A percentile compares a stretch with the other conserved stretches of the same genome.
Evolutionary conservation across 2,113 vertebrate species (phyloP).

Genomic region (Cavia aperea): DNA sequence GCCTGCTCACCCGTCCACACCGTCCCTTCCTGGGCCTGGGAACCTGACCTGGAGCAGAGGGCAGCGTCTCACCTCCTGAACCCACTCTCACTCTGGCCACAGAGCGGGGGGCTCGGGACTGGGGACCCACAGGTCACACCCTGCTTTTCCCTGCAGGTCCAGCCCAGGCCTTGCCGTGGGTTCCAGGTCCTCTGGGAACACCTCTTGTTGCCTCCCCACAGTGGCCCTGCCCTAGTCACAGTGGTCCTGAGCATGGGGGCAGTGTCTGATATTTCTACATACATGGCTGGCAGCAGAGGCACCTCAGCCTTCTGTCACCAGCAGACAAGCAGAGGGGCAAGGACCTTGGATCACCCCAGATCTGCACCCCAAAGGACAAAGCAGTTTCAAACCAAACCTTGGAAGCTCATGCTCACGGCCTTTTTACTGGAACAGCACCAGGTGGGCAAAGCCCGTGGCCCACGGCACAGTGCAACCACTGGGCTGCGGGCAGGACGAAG

Average conservation of each 20-base stretch:
- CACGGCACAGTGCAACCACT: background rate
- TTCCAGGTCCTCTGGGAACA: rapidly evolving
- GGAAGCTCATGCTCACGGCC: rapidly evolving
- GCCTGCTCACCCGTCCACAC: background rate
- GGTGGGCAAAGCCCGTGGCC: background rate
- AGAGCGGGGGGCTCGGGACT: rapidly evolving
- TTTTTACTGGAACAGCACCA: rapidly evolving
- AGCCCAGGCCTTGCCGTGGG: rapidly evolving
- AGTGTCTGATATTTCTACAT: rapidly evolving
- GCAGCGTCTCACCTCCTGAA: no score
- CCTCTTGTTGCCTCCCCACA: rapidly evolving
- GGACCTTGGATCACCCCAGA: rapidly evolving
- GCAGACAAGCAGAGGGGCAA: rapidly evolving
- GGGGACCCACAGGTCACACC: background rate
- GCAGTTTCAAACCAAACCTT: rapidly evolving
- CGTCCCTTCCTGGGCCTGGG: background rate
- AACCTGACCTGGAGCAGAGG: rapidly evolving
- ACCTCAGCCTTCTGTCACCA: background rate
- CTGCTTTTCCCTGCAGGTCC: background rate
- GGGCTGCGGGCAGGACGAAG: background rate
- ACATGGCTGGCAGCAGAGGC: no score
- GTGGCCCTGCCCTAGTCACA: rapidly evolving
- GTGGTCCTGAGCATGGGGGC: rapidly evolving
- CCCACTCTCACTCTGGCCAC: background rate
- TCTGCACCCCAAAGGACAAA: rapidly evolving